Conservation (phyloP, 2,797 vertebrate species). For the Graptemys geographica region DNA sequence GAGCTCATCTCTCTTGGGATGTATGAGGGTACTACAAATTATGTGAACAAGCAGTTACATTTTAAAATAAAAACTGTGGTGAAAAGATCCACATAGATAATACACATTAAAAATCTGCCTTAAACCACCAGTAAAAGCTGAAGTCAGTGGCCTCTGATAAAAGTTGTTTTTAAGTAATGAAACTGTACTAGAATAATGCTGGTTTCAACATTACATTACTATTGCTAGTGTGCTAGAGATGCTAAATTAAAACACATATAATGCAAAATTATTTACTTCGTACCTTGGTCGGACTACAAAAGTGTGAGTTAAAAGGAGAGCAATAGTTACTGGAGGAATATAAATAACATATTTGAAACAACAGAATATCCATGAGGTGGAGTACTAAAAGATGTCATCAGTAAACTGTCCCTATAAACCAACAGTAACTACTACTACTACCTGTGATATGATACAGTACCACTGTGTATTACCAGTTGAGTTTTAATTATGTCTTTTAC, state of each 20-base stretch:
- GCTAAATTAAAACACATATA: not conserved
- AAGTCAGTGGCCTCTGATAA: too few relatives aligned
- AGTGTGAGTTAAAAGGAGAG: not conserved
- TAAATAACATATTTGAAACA: not conserved
- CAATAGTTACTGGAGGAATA: not conserved
- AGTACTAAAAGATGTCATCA: not conserved
- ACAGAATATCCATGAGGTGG: not conserved
- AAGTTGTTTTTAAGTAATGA: too few relatives aligned
- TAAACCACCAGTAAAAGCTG: too few relatives aligned
- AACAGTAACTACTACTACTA: not conserved
- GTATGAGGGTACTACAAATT: not conserved
- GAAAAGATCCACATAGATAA: not conserved
- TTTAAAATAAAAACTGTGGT: not conserved
- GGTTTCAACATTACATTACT: not conserved
- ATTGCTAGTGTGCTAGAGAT: not conserved
- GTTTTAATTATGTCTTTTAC: not conserved
- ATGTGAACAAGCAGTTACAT: not conserved
- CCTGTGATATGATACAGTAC: not conserved
- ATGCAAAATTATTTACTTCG: not conserved
- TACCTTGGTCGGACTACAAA: not conserved
- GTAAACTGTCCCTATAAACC: not conserved
- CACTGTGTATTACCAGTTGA: not conserved
- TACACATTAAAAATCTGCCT: not conserved
- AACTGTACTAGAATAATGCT: not conserved
- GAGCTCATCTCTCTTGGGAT: not conserved